phyloP scores from a whole-genome alignment of 2,113 vertebrate genomes.

The Burhinus oedicnemus region DNA sequence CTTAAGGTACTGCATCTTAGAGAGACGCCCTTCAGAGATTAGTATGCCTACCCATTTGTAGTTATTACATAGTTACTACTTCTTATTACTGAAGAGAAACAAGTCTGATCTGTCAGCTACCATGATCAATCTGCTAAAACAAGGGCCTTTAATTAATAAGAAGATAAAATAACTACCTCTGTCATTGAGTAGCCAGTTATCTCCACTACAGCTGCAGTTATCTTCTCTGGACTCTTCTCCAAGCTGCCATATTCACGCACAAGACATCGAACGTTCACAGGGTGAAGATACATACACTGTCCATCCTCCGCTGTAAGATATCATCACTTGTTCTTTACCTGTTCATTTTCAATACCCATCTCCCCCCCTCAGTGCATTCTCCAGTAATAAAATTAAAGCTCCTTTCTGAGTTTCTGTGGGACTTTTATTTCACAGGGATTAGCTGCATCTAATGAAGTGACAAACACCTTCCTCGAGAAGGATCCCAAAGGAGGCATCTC shows the following conservation, averaged over 20 bases:
- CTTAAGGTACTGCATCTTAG: not conserved
- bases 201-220: slow-evolving; percentile 93
- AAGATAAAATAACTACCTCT: slow-evolving; percentile 79
- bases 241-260: slow-evolving; percentile 92
- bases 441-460: not conserved
- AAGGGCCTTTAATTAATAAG: not conserved
- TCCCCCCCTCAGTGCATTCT: not conserved
- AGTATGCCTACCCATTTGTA: not conserved
- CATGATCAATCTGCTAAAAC: not conserved
- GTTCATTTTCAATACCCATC: not conserved
- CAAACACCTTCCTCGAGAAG: not conserved
- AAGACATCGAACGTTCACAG: slow-evolving; percentile 94
- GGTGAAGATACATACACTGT: slow-evolving; percentile 98
- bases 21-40: not conserved
- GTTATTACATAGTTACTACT: not conserved
- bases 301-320: slow-evolving; percentile 88
- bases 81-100: not conserved
- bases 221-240: slow-evolving; percentile 91
- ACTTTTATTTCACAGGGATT: not conserved
- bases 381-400: not conserved
- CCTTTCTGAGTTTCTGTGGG: not conserved
- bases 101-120: not conserved
- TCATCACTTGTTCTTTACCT: not conserved
- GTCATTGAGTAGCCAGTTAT: slow-evolving; percentile 93
- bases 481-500: not conserved